Percentiles rank a stretch among this genome's conserved stretches.
Evolutionary conservation across 2,797 vertebrate genomes (phyloP).

Genomic region (Meriones psammophilus): DNA sequence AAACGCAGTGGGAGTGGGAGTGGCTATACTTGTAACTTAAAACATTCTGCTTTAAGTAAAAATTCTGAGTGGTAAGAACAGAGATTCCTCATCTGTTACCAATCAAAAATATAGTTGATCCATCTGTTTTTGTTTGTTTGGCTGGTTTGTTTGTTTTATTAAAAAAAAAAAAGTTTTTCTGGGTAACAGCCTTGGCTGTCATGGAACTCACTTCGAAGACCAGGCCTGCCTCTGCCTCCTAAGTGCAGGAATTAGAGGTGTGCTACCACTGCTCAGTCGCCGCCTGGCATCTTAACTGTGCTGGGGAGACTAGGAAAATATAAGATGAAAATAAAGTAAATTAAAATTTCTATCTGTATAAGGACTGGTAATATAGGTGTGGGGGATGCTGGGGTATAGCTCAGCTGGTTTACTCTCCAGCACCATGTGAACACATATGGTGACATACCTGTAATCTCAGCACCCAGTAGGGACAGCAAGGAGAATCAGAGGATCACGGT

Average conservation of each 20-base stretch:
- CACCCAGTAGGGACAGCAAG: too few species aligned
- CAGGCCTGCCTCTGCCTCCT: neutral
- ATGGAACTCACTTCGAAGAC: neutral
- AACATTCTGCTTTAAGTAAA: constrained; percentile 35
- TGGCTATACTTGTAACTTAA: constrained; percentile 18
- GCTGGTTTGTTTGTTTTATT: neutral
- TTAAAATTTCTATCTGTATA: neutral
- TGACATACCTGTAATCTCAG: neutral
- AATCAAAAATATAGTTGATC: neutral
- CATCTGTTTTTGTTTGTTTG: neutral
- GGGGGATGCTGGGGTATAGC: neutral
- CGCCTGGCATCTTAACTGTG: neutral
- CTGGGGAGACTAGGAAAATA: constrained; percentile 14
- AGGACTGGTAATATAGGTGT: neutral
- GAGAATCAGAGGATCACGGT: neutral
- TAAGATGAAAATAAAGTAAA: constrained; percentile 52
- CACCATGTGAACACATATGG: neutral
- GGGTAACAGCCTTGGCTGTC: neutral
- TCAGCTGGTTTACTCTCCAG: neutral
- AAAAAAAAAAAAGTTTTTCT: neutral
- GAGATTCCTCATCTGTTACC: neutral
- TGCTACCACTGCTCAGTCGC: neutral
- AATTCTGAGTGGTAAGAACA: neutral
- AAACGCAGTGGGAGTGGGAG: neutral
- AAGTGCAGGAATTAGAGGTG: neutral